A percentile compares a stretch with the other conserved stretches of the same genome.
Evolutionary conservation across 2,797 vertebrate species (phyloP).

Genomic region (Mormyrus proboscirostris): DNA sequence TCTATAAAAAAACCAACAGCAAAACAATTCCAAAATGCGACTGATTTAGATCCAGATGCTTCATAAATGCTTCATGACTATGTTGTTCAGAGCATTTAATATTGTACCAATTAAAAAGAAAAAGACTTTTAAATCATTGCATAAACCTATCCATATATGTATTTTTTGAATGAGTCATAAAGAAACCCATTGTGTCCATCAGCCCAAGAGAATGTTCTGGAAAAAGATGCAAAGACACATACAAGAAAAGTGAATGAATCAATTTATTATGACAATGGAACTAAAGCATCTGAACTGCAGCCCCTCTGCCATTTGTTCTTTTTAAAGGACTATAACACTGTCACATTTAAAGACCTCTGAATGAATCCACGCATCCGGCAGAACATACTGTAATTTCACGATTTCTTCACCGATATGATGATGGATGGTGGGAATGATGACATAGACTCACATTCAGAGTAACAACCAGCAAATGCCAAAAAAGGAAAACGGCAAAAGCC

Average conservation of each 20-base stretch:
- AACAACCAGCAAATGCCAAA: not conserved
- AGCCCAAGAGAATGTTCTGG: not conserved
- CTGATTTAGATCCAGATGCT: not conserved
- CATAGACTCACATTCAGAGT: not conserved
- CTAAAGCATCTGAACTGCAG: not conserved
- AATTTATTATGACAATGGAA: not conserved
- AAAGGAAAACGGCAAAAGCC: not conserved
- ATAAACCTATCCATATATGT: not conserved
- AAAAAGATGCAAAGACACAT: not conserved
- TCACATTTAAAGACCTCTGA: not conserved
- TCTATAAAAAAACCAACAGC: not conserved
- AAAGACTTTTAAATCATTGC: not conserved
- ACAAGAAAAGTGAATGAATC: not conserved
- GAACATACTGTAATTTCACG: not conserved
- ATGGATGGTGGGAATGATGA: not conserved
- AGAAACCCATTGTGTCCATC: not conserved
- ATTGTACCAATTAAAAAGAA: not conserved
- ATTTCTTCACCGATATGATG: not conserved
- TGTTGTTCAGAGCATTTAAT: not conserved
- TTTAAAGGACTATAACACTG: not conserved
- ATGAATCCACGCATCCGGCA: not conserved
- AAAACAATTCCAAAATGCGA: not conserved
- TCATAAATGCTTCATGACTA: not conserved
- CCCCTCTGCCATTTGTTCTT: not conserved
- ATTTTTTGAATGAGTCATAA: not conserved